Base-by-base conservation (phyloP, 2,113 vertebrate genomes). In the Microtus richardsoni region DNA sequence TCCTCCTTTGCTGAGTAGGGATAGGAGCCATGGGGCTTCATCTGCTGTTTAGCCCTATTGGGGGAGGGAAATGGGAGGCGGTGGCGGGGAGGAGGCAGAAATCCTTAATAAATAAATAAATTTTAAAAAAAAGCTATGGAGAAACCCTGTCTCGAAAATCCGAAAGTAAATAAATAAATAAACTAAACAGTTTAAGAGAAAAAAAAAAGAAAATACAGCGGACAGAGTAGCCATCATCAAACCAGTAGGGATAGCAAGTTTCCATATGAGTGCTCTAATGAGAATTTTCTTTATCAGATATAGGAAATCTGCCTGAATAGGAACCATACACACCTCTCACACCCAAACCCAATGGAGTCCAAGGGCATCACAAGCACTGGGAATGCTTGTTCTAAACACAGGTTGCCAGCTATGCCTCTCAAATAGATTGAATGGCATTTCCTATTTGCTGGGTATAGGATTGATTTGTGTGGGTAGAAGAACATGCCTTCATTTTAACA, bases 171-270 rank as follows among this genome's bases (percentile, higher is more conserved):
- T n/a, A n/a, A n/a, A n/a, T n/a, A n/a, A n/a, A n/a, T n/a, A n/a
- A n/a, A n/a, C n/a, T n/a, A n/a, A n/a, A n/a, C n/a, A n/a, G n/a
- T n/a, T n/a, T n/a, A n/a, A n/a, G n/a, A n/a, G n/a, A n/a, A n/a
- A n/a, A n/a, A n/a, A n/a, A n/a, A n/a, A n/a, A 54, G 66, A 95
- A 78, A 68, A 96, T 73, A 28, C 47, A 86, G 89, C 89, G 68
- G 62, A 89, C 83, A 93, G 14, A 13, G 64, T 62, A 10, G 73
- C 21, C 39, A 14, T 54, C 39, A 8, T 47, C 44, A 75, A 77
- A 36, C 85, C 78, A 84, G 70, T 24, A 22, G 80, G 30, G 9
- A 33, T 1, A 12, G 12, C 10, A 60, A 26, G 66, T 26, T 62
- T 93, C 66, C 26, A 7, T 17, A 39, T 4, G 64, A 66, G 39